Base-by-base conservation (phyloP, 2,888 invertebrate genomes). In the Volucella zonaria region DNA sequence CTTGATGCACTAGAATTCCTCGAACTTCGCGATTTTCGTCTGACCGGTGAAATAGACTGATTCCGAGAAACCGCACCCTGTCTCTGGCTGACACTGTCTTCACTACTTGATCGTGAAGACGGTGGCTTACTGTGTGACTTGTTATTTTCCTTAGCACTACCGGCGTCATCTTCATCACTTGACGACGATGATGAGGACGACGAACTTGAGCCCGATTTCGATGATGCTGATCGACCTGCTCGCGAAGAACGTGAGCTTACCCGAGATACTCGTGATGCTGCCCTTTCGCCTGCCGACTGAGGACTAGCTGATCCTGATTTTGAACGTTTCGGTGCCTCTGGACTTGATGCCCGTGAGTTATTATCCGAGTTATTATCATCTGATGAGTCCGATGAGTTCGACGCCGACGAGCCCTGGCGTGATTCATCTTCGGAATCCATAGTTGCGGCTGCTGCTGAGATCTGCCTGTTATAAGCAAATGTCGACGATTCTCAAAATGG, bases 351-450 rank as follows among this genome's bases (percentile, higher is more conserved):
- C 1, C 87, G 87, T 23, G 91, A 89, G 73, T 92, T 77, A 14
- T 83, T 92, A 86, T 93, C 92, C 14, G 93, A 92, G 15, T 86
- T 86, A 14, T 85, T 85, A 40, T 93, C 92, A 80, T 92, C 92
- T 6, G 92, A 93, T 42, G 92, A 93, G 75, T 92, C 92, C 59
- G 93, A 93, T 38, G 93, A 93, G 81, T 91, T 89, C 67, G 89
- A 90, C 18, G 88, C 88, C 58, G 90, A 90, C 62, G 90, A 90
- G 71, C 90, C 91, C 58, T 90, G 89, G 38, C 89, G 89, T 12
- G 92, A 91, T 82, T 92, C 92, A 82, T 92, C 92, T 76, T 88
- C 89, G 52, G 88, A 88, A 79, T 89, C 89, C 89, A 89, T 89
- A 58, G 75, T 82, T 75, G 54, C 61, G 61, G 23, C 56, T 49